Evolutionary conservation across 2,113 vertebrate genomes (phyloP).

Genomic region (Strix aluco): DNA sequence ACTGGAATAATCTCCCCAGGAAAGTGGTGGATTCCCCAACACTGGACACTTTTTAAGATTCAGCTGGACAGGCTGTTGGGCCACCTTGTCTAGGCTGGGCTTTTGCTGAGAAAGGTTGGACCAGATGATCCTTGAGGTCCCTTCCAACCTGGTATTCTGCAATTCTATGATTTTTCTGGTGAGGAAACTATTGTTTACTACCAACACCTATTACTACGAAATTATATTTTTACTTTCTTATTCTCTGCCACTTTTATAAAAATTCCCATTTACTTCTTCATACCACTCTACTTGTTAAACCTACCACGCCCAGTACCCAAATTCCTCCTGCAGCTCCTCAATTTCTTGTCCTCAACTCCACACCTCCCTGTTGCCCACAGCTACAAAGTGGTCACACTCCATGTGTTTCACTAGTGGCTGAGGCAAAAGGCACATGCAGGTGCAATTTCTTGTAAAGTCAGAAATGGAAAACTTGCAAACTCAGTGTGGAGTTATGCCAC

Average conservation of each 20-base stretch:
- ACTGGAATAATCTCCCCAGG: too few species aligned
- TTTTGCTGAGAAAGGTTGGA: too few species aligned
- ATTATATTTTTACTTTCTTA: background rate
- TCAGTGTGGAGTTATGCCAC: background rate
- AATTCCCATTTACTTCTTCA: background rate
- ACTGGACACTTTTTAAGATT: too few species aligned
- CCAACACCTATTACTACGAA: background rate
- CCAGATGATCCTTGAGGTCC: too few species aligned
- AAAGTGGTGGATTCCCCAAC: too few species aligned
- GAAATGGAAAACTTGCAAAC: background rate
- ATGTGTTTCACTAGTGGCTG: accelerated
- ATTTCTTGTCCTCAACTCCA: background rate
- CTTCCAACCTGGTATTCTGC: too few species aligned
- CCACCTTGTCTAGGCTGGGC: too few species aligned
- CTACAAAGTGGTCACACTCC: background rate
- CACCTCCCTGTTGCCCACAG: background rate
- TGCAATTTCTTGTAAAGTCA: background rate
- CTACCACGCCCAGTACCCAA: background rate
- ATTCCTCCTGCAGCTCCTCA: background rate
- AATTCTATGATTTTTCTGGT: background rate
- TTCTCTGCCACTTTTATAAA: background rate
- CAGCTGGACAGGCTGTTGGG: too few species aligned
- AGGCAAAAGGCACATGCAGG: background rate
- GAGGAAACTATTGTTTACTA: background rate
- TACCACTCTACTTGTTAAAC: background rate